phyloP scores from a whole-genome alignment of 2,113 vertebrate species.

The Leptocoma aspasia region DNA sequence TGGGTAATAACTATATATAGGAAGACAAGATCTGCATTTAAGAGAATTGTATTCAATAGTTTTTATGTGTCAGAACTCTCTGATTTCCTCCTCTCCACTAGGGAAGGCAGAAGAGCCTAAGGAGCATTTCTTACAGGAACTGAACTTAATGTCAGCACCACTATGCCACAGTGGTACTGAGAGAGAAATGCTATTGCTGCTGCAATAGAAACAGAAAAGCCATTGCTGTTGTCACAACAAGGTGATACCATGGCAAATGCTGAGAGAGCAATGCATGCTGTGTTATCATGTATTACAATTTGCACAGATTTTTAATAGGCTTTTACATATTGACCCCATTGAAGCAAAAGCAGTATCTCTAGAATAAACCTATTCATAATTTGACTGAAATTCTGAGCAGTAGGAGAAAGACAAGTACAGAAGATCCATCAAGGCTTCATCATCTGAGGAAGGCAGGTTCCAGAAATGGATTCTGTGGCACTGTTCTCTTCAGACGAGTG shows the following conservation, averaged over 20 bases:
- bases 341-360: neutral
- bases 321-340: neutral
- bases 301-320: neutral
- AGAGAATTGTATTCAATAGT: neutral
- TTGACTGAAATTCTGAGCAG: neutral
- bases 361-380: neutral
- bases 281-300: neutral
- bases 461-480: neutral
- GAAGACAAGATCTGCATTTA: neutral
- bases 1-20: neutral
- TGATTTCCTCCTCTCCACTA: neutral
- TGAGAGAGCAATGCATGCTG: neutral
- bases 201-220: neutral
- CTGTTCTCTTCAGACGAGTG: neutral
- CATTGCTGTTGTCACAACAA: neutral
- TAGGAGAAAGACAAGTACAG: neutral
- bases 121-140: neutral
- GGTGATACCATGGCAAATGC: neutral
- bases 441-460: neutral
- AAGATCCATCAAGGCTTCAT: neutral
- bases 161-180: accelerated
- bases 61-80: neutral
- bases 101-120: neutral
- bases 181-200: neutral
- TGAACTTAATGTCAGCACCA: neutral